Conservation (phyloP, 35 echinoderm and acorn worm species). For the Lytechinus variegatus region DNA sequence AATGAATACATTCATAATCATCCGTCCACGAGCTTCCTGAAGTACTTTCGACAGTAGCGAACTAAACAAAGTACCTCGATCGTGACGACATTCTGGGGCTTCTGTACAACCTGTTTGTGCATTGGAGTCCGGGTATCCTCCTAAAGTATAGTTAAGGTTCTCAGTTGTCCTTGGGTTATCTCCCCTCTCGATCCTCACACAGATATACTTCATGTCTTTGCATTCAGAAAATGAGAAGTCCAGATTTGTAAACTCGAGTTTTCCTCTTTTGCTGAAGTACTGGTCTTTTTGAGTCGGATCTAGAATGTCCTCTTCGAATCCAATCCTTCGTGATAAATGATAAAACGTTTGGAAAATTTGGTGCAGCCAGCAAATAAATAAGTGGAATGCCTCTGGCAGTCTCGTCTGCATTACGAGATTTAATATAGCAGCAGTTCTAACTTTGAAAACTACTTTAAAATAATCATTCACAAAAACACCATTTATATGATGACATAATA, state of each 20-base stretch:
- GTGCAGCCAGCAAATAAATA: no score
- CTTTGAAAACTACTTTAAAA: no score
- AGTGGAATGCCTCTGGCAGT: no score
- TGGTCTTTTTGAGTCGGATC: background rate
- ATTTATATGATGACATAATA: no score
- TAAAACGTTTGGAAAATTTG: background rate
- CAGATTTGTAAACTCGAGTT: slow-evolving; percentile 47
- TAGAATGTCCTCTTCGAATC: slow-evolving; percentile 59
- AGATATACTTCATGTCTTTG: slow-evolving; percentile 46
- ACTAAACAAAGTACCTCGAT: background rate
- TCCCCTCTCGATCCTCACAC: slow-evolving; percentile 58
- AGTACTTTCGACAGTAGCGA: background rate
- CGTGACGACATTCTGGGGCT: slow-evolving; percentile 64
- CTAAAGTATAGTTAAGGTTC: slow-evolving; percentile 53
- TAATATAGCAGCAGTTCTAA: no score
- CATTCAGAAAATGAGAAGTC: slow-evolving; percentile 40
- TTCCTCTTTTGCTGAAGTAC: slow-evolving; percentile 39
- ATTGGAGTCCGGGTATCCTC: slow-evolving; percentile 23
- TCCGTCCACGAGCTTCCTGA: no score
- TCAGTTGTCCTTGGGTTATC: slow-evolving; percentile 27
- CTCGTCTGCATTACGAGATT: no score
- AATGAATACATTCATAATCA: no score
- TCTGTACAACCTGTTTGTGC: slow-evolving; percentile 71
- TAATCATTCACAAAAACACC: no score
- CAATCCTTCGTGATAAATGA: background rate